phyloP scores from a whole-genome alignment of 2,888 invertebrate genomes.

The Stenodera caucasica region DNA sequence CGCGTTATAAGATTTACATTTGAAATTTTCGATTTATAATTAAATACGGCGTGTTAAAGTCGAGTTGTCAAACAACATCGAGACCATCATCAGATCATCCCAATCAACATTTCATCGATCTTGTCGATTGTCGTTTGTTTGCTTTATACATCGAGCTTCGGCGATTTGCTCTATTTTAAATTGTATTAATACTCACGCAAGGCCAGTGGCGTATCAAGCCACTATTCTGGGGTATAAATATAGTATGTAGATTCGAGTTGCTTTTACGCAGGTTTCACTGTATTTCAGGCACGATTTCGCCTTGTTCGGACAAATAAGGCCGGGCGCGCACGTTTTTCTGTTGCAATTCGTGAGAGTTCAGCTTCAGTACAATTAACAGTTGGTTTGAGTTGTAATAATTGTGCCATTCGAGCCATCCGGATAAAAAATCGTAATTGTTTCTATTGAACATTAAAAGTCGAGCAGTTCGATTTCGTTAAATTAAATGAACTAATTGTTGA shows the following conservation, averaged over 20 bases:
- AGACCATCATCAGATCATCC: background rate
- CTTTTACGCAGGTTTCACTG: too few relatives aligned
- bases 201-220: too few relatives aligned
- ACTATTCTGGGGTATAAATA: too few relatives aligned
- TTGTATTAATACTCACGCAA: background rate
- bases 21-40: slow-evolving; percentile 15
- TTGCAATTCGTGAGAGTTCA: too few relatives aligned
- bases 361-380: too few relatives aligned
- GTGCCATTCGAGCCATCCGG: too few relatives aligned
- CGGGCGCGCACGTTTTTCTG: too few relatives aligned
- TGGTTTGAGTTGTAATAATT: too few relatives aligned
- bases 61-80: slow-evolving; percentile 4
- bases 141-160: background rate
- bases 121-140: background rate
- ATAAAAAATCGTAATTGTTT: too few relatives aligned
- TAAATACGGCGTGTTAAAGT: slow-evolving; percentile 26
- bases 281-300: too few relatives aligned
- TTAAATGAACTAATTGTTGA: slow-evolving; percentile 48
- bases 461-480: slow-evolving; percentile 13
- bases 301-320: too few relatives aligned
- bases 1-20: slow-evolving; percentile 33
- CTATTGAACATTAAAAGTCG: slow-evolving; percentile 4
- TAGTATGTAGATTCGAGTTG: too few relatives aligned
- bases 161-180: slow-evolving; percentile 6
- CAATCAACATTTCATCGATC: background rate